Conservation (phyloP, 2,113 vertebrate genomes). For the Atractosteus spatula region DNA sequence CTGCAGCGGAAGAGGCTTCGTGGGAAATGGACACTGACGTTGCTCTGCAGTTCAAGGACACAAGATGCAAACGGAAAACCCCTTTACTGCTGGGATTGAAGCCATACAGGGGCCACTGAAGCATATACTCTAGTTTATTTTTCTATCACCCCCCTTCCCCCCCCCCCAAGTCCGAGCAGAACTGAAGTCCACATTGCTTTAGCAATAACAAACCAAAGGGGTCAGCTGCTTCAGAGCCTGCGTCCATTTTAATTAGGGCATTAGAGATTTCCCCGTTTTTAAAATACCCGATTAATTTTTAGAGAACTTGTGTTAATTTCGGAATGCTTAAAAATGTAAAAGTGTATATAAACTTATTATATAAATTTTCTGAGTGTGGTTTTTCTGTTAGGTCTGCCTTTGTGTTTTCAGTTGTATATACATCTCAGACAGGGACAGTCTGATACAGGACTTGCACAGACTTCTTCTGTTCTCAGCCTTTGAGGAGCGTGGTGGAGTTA, state of each 20-base stretch:
- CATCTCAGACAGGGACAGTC: constrained; percentile 5
- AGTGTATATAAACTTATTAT: constrained; percentile 75
- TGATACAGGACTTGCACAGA: constrained; percentile 3
- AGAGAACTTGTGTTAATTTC: constrained; percentile 51
- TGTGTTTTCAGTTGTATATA: constrained; percentile 16
- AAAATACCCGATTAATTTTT: constrained; percentile 34
- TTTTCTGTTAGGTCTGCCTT: constrained; percentile 25
- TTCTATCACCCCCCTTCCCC: constrained; percentile 34
- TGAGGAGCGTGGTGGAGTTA: background rate
- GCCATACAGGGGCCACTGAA: background rate
- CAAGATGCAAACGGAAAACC: background rate
- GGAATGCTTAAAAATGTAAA: constrained; percentile 65
- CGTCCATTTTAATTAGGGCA: constrained; percentile 55
- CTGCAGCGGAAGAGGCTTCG: background rate
- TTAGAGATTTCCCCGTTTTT: constrained; percentile 29
- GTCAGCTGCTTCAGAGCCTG: background rate
- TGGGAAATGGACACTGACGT: background rate
- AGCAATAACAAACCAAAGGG: constrained; percentile 85
- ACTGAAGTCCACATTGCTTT: constrained; percentile 55
- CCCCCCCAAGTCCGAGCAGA: constrained; percentile 50
- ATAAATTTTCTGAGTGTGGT: constrained; percentile 48
- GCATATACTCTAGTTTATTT: constrained; percentile 26
- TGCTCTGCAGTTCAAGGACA: background rate
- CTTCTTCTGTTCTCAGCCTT: background rate
- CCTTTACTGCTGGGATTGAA: background rate